Base-by-base conservation (phyloP, 2,113 vertebrate genomes). In the Tricholaema leucomelas region DNA sequence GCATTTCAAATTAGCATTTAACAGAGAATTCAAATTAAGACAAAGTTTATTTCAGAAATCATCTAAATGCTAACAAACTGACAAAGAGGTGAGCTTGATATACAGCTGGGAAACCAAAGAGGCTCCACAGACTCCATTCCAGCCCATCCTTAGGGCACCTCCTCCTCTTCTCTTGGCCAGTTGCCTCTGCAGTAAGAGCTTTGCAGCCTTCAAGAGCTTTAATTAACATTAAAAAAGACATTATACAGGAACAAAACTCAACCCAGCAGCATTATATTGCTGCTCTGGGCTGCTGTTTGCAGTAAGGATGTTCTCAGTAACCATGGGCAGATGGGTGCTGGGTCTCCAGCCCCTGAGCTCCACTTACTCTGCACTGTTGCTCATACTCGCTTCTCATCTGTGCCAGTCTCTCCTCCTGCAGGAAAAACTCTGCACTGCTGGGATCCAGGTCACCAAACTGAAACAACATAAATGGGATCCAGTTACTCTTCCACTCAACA, bases 391-490 rank as follows among this genome's bases (percentile, higher is more conserved):
- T 98, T 66, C 97, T 98, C 82, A 99, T 97, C 59, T 98, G 98
- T 10, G 95, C 95, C 82, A 99, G 95, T 6, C 98, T 98, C 83
- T 99, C 99, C 87, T 99, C 99, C 80, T 99, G 98, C 64, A 98
- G 97, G 65, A 99, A 98, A 66, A 99, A 98, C 87, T 99, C 99
- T 0, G 98, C 98, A 7, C 98, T 98, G 95, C 90, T 97, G 42
- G 98, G 98, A 74, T 99, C 99, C 60, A 99, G 95, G 88, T 99
- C 98, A 40, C 98, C 99, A 86, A 99, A 99, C 99, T 99, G 93
- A 33, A 96, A 87, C 15, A 19, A 87, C 10, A 92, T 3, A 7
- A 82, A 64, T 6, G 71, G 58, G 58, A 91, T 14, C 71, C 58
- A 14, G 54, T 95, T 31, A 94, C 40, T 50, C 70, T 54, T 17